Percentiles rank a stretch among this genome's conserved stretches.
These are phyloP conservation scores for Atrichornis clamosus DNA, from an alignment of 2,113 vertebrate species.

Conservation along the genomic window DNA sequence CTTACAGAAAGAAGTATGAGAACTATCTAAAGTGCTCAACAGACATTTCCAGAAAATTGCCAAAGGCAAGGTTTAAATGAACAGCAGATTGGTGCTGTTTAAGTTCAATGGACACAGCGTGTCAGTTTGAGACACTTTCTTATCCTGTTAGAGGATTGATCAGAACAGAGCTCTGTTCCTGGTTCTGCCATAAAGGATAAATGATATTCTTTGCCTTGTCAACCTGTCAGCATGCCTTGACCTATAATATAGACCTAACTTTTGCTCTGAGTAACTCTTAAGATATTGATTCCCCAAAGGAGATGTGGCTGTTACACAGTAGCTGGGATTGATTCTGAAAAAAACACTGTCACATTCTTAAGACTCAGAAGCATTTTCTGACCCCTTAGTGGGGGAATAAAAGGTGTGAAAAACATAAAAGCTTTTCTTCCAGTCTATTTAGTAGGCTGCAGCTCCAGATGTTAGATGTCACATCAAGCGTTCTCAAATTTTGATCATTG, in stretches of 20 bases:
- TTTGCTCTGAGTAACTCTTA: slow-evolving; percentile 9
- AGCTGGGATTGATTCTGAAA: background rate
- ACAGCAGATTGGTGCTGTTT: slow-evolving; percentile 14
- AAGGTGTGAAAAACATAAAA: slow-evolving; percentile 2
- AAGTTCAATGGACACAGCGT: slow-evolving; percentile 32
- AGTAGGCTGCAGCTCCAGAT: background rate
- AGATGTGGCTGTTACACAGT: background rate
- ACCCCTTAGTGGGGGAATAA: background rate
- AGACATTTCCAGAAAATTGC: slow-evolving; percentile 16
- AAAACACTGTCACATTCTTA: background rate
- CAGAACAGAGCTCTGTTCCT: slow-evolving; percentile 2
- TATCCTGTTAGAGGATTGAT: slow-evolving; percentile 4
- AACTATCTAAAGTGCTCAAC: background rate
- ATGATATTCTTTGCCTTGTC: slow-evolving; percentile 10
- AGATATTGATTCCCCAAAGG: slow-evolving; percentile 14
- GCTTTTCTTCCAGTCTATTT: slow-evolving; percentile 9
- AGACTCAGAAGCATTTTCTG: background rate
- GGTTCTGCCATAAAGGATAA: slow-evolving; percentile 1
- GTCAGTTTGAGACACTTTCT: slow-evolving; percentile 25
- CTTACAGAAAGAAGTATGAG: background rate
- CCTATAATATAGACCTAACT: slow-evolving; percentile 36
- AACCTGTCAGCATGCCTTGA: background rate
- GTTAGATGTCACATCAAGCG: background rate
- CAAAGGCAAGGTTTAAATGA: slow-evolving; percentile 39
- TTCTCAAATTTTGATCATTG: background rate